Evolutionary conservation across 2,113 vertebrate species (phyloP).

Genomic region (Crypturellus undulatus): DNA sequence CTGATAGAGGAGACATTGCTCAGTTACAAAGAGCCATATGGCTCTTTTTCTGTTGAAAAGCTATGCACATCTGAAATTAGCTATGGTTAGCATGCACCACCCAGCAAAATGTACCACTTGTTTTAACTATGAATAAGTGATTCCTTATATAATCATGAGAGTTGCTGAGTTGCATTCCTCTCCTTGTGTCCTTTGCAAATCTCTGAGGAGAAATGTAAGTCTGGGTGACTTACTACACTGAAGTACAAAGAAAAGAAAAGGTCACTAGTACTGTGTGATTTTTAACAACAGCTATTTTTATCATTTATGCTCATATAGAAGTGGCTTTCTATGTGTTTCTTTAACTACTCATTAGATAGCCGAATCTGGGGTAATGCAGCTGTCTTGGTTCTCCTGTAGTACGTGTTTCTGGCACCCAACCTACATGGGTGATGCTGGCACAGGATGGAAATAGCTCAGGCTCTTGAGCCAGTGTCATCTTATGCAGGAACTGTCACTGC

Average conservation of each 20-base stretch:
- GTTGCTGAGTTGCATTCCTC: background rate
- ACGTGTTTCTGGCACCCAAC: background rate
- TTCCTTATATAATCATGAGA: slow-evolving; percentile 29
- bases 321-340: background rate
- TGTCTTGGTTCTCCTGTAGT: background rate
- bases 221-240: background rate
- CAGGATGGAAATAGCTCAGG: background rate
- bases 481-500: background rate
- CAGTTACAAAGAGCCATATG: background rate
- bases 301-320: background rate
- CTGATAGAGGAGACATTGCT: background rate
- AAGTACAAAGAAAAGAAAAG: background rate
- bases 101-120: background rate
- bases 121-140: slow-evolving; percentile 37
- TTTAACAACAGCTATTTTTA: background rate
- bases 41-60: slow-evolving; percentile 17
- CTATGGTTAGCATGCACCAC: background rate
- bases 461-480: background rate
- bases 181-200: background rate
- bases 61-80: slow-evolving; percentile 15
- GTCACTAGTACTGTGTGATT: background rate
- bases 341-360: background rate
- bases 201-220: background rate
- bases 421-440: rapidly evolving
- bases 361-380: rapidly evolving